Conservation (phyloP, 2,797 vertebrate genomes). For the Nyctibius grandis region DNA sequence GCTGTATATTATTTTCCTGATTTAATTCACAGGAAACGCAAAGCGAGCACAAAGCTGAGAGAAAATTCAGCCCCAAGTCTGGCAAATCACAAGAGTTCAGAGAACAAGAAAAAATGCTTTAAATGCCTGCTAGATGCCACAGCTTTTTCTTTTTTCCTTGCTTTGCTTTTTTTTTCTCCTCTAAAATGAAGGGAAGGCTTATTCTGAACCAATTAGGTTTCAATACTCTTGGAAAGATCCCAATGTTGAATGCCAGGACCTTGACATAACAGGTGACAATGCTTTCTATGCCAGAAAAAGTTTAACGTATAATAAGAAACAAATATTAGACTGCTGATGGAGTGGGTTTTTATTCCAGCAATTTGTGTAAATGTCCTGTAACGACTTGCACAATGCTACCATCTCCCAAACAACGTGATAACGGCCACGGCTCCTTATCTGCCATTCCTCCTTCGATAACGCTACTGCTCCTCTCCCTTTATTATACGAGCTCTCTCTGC, state of each 20-base stretch:
- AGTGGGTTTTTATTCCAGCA: constrained; percentile 35
- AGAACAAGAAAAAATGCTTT: neutral
- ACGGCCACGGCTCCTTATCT: neutral
- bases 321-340: constrained; percentile 61
- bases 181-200: neutral
- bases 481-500: neutral
- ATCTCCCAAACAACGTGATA: neutral
- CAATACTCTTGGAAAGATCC: constrained; percentile 43
- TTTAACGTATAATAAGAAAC: constrained; percentile 42
- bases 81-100: neutral
- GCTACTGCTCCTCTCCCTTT: neutral
- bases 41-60: neutral
- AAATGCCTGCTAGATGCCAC: constrained; percentile 11
- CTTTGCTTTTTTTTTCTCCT: neutral
- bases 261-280: constrained; percentile 55
- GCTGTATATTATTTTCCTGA: neutral
- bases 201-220: neutral
- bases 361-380: neutral
- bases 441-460: neutral
- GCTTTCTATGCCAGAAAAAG: constrained; percentile 26
- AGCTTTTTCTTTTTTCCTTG: neutral
- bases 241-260: neutral
- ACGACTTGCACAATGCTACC: neutral
- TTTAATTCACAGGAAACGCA: neutral
- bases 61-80: neutral